A percentile compares a stretch with the other conserved stretches of the same genome.
Conservation (phyloP, 2,113 vertebrate species). For the Paradoxurus hermaphroditus region DNA sequence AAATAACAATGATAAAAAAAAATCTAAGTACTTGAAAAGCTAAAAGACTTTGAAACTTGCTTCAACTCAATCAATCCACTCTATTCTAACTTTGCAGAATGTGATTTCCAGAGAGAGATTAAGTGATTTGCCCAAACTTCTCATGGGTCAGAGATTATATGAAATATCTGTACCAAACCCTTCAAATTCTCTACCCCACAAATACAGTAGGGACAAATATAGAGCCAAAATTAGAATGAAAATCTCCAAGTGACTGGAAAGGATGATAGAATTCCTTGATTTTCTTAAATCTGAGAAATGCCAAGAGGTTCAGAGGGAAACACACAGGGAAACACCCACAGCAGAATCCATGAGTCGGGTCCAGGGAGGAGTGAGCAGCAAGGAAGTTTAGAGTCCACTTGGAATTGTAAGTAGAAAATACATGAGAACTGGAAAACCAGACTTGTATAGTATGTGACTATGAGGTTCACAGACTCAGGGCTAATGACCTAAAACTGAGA, state of each 20-base stretch:
- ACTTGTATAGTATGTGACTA: background rate
- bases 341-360: background rate
- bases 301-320: background rate
- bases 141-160: background rate
- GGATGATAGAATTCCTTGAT: background rate
- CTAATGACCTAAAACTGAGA: constrained; percentile 27
- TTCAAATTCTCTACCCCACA: background rate
- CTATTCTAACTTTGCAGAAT: constrained; percentile 2
- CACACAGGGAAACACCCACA: background rate
- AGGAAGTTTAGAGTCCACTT: background rate
- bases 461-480: background rate
- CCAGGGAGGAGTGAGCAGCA: background rate
- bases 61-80: background rate
- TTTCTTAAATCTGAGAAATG: background rate
- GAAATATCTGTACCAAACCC: background rate
- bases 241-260: background rate
- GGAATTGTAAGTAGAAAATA: constrained; percentile 1
- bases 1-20: background rate
- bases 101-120: background rate
- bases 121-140: background rate
- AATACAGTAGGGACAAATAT: background rate
- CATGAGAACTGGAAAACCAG: constrained; percentile 20
- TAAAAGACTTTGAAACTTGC: background rate
- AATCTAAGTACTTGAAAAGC: background rate
- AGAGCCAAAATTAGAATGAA: background rate